phyloP scores from a whole-genome alignment of 2,113 vertebrate species.

The Datnioides undecimradiatus region DNA sequence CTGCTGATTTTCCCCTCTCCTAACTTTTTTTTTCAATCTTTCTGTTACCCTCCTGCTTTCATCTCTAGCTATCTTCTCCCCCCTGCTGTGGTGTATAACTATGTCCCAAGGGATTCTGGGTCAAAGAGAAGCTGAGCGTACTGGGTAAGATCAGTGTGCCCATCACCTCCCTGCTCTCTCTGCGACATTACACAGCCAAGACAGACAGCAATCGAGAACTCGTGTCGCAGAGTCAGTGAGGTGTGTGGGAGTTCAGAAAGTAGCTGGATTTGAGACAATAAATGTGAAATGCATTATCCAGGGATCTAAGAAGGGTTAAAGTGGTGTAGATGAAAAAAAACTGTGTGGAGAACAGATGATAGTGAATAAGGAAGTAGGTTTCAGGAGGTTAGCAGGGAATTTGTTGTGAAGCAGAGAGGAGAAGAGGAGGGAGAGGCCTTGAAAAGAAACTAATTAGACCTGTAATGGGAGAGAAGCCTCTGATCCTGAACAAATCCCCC shows the following conservation, averaged over 20 bases:
- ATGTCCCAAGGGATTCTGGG: constrained; percentile 44
- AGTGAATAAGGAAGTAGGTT: constrained; percentile 41
- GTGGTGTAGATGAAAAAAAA: too few species aligned
- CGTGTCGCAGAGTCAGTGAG: not conserved
- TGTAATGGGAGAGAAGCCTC: constrained; percentile 66
- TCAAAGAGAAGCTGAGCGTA: constrained; percentile 49
- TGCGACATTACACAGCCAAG: constrained; percentile 36
- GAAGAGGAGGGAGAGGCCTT: constrained; percentile 39
- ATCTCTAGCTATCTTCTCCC: constrained; percentile 46
- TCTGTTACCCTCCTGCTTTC: constrained; percentile 52
- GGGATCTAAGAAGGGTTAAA: constrained; percentile 1
- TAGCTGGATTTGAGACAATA: constrained; percentile 30
- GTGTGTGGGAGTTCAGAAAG: constrained; percentile 27
- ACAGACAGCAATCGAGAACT: constrained; percentile 16
- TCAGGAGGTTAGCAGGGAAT: constrained; percentile 53
- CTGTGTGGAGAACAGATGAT: too few species aligned
- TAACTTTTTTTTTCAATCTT: constrained; percentile 50
- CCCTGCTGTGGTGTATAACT: constrained; percentile 54
- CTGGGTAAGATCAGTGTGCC: constrained; percentile 19
- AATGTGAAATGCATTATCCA: constrained; percentile 5
- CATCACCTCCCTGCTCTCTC: constrained; percentile 24
- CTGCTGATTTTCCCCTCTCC: constrained; percentile 13
- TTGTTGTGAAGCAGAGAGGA: constrained; percentile 37
- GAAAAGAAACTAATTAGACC: constrained; percentile 72
- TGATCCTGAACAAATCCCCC: constrained; percentile 75